A percentile compares a stretch with the other conserved stretches of the same genome.
Evolutionary conservation across 2,113 vertebrate species (phyloP).

Genomic region (Verasper variegatus): DNA sequence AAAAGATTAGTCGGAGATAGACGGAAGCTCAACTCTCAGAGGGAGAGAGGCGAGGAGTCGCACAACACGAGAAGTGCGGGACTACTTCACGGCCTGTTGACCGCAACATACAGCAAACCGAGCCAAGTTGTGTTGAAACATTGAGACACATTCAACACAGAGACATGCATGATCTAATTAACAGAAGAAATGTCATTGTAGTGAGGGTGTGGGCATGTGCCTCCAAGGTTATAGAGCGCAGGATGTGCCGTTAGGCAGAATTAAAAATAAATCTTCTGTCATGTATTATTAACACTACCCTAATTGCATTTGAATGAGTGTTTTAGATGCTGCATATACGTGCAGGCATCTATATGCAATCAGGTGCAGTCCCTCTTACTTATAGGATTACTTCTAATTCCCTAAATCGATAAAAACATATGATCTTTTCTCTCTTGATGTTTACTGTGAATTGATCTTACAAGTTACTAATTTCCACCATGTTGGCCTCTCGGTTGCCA

Average conservation of each 20-base stretch:
- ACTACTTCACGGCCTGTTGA: constrained; percentile 7
- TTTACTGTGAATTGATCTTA: not conserved
- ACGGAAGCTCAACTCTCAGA: constrained; percentile 5
- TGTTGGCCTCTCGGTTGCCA: constrained; percentile 18
- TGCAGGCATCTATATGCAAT: not conserved
- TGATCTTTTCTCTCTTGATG: not conserved
- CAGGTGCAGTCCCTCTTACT: not conserved
- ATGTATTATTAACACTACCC: constrained; percentile 64
- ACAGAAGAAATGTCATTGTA: not conserved
- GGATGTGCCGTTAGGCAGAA: constrained; percentile 52
- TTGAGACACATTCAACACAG: not conserved
- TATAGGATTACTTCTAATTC: not conserved
- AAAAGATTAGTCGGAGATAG: not conserved
- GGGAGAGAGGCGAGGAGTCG: not conserved
- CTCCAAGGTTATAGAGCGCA: constrained; percentile 38
- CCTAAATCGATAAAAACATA: not conserved
- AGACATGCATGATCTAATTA: not conserved
- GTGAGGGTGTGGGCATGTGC: not conserved
- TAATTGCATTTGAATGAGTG: constrained; percentile 67
- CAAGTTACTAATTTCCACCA: constrained; percentile 14
- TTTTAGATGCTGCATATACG: constrained; percentile 1
- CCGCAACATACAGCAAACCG: not conserved
- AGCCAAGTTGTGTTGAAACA: no score
- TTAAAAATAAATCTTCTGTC: constrained; percentile 44
- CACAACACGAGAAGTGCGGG: not conserved